A percentile compares a stretch with the other conserved stretches of the same genome.
These are phyloP conservation scores for Tetrapedia diversipes DNA, from an alignment of 2,888 invertebrate species.

Conservation along the genomic window DNA sequence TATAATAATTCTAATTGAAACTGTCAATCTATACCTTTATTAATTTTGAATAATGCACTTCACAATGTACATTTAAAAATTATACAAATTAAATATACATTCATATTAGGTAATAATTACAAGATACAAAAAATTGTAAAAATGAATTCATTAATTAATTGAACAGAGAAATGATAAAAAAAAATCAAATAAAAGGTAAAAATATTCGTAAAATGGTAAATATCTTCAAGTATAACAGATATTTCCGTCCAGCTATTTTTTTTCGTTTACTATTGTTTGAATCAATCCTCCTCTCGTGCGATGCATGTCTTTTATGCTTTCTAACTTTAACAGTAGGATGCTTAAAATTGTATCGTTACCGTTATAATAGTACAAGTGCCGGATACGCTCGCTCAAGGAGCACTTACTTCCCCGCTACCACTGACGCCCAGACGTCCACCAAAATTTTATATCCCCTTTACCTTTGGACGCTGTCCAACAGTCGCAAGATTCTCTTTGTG, in stretches of 20 bases:
- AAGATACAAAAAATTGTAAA: background rate
- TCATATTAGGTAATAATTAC: no score
- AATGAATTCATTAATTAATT: background rate
- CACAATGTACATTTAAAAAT: no score
- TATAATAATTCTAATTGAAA: no score
- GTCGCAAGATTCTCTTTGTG: background rate
- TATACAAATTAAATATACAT: no score
- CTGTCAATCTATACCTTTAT: no score
- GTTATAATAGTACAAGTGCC: conserved; percentile 54
- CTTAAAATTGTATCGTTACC: conserved; percentile 47
- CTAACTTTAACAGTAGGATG: conserved; percentile 18
- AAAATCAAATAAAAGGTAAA: no score
- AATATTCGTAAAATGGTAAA: no score
- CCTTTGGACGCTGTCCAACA: conserved; percentile 22
- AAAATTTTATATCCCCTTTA: conserved; percentile 33
- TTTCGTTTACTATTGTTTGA: no score
- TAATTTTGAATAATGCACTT: no score
- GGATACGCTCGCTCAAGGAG: conserved; percentile 54
- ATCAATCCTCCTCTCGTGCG: no score
- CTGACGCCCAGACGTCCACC: conserved; percentile 31
- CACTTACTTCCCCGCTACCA: conserved; percentile 35
- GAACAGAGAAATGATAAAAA: background rate
- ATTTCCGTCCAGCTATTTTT: no score
- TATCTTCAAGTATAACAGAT: no score
- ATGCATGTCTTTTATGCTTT: conserved; percentile 8